Conservation (phyloP, 2,113 vertebrate species). For the Chelonoidis abingdonii region DNA sequence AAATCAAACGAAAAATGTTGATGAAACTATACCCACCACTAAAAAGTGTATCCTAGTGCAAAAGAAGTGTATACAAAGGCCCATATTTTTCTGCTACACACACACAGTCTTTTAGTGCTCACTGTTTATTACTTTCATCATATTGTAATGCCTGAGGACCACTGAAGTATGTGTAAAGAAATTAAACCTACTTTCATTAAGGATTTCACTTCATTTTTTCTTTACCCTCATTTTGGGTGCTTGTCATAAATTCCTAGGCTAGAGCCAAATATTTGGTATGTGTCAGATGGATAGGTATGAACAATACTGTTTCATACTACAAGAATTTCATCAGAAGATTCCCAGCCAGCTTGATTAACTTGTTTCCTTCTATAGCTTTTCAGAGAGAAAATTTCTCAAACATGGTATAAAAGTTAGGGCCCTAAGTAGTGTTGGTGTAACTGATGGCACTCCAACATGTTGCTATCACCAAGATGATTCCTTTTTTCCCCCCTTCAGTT, state of each 20-base stretch:
- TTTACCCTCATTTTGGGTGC: neutral
- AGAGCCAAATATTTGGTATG: neutral
- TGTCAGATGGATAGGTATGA: neutral
- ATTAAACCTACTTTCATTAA: accelerated
- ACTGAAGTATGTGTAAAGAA: neutral
- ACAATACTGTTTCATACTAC: neutral
- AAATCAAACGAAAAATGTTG: too few species aligned
- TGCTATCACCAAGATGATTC: neutral
- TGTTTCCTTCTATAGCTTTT: neutral
- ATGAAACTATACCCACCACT: too few species aligned
- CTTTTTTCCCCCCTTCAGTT: neutral
- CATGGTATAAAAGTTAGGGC: neutral
- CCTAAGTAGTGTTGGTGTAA: accelerated
- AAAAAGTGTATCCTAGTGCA: too few species aligned
- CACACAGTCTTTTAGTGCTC: neutral
- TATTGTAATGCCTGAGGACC: neutral
- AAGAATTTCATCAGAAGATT: neutral
- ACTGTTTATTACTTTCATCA: neutral
- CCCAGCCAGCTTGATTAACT: neutral
- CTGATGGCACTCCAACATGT: neutral
- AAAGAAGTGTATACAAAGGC: too few species aligned
- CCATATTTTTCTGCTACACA: too few species aligned
- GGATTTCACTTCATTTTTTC: neutral
- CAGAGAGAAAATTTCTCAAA: neutral
- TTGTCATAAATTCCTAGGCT: neutral